Conservation (phyloP, 2,113 vertebrate species). For the Antechinus flavipes region DNA sequence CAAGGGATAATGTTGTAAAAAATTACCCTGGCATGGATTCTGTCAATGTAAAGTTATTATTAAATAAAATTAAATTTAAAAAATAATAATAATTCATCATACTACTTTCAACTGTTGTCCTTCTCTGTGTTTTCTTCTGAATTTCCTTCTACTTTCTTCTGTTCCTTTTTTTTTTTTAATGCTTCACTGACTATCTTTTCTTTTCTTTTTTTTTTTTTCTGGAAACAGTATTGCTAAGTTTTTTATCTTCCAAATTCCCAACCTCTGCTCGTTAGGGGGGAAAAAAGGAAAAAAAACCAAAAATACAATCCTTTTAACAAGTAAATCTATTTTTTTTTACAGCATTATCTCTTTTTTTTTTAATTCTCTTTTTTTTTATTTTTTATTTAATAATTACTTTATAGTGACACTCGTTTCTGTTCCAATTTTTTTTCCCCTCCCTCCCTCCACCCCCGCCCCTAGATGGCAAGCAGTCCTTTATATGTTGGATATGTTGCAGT, state of each 20-base stretch:
- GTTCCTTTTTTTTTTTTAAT: neutral
- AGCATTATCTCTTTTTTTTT: no score
- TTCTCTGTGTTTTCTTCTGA: neutral
- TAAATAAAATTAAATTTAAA: no score
- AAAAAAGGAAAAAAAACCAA: neutral
- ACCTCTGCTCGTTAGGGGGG: neutral
- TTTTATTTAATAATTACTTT: no score
- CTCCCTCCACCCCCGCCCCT: no score
- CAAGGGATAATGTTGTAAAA: no score
- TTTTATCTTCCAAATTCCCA: neutral
- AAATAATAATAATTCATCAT: neutral
- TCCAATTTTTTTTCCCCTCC: no score
- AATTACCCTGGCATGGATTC: no score
- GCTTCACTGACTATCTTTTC: neutral
- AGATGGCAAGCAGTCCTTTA: no score
- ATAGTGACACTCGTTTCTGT: no score
- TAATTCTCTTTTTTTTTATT: no score
- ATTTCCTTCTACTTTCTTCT: neutral
- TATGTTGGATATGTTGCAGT: no score
- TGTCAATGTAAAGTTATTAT: no score
- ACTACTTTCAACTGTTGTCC: neutral
- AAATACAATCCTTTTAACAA: neutral
- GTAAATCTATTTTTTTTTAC: neutral
- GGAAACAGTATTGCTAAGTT: neutral
- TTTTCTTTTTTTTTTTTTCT: neutral